Percentiles rank a stretch among this genome's conserved stretches.
These are phyloP conservation scores for Acropora yongei DNA, from an alignment of 64 coral and sea anemone species.

Conservation along the genomic window DNA sequence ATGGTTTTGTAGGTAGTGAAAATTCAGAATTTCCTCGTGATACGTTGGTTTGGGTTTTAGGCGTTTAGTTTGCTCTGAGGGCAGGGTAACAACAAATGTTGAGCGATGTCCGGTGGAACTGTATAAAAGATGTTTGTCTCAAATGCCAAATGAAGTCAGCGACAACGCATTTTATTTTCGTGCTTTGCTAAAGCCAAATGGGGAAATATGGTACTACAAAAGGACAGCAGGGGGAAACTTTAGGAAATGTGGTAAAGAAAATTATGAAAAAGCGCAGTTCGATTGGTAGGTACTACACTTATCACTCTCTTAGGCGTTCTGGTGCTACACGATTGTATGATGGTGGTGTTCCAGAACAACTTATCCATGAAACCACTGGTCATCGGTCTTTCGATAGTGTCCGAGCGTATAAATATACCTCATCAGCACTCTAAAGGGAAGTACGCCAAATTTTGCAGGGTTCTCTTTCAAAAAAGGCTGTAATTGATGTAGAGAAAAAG, in stretches of 20 bases:
- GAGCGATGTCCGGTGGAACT: constrained; percentile 45
- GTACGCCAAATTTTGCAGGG: too few species aligned
- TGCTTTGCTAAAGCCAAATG: constrained; percentile 34
- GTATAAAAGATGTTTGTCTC: constrained; percentile 29
- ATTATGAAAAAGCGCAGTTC: constrained; percentile 26
- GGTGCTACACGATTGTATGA: constrained; percentile 20
- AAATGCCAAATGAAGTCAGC: not conserved
- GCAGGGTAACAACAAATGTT: constrained; percentile 4
- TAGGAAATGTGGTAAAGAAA: constrained; percentile 31
- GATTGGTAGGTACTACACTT: constrained; percentile 3
- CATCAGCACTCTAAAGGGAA: too few species aligned
- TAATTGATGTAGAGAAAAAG: not conserved
- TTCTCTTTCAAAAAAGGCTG: not conserved
- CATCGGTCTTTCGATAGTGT: not conserved
- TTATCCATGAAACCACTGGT: constrained; percentile 24
- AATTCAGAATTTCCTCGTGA: not conserved
- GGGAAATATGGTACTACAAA: constrained; percentile 12
- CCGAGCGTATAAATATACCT: not conserved
- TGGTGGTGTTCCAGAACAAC: not conserved
- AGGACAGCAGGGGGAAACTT: not conserved
- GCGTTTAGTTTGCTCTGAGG: not conserved
- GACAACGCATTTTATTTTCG: constrained; percentile 52
- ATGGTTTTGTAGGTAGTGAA: not conserved
- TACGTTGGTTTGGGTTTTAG: constrained; percentile 17
- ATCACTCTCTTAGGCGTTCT: constrained; percentile 1